Conservation (phyloP, 2,888 invertebrate species). For the Leptopilina drosophilae region DNA sequence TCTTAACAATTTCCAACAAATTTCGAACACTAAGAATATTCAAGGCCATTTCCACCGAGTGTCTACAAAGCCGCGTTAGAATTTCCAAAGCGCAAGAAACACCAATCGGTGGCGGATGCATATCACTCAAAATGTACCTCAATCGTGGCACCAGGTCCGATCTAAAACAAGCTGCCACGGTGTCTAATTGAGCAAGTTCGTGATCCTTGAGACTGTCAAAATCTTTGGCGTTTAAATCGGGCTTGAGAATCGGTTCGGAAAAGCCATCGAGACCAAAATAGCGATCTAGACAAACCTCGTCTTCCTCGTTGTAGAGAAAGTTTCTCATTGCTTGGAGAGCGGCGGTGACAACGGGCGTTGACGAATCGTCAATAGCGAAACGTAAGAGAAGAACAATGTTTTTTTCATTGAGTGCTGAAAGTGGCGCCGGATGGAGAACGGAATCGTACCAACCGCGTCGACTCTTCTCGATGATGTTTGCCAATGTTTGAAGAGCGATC, state of each 20-base stretch:
- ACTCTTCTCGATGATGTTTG: slow-evolving; percentile 86
- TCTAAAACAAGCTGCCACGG: slow-evolving; percentile 85
- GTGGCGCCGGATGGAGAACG: slow-evolving; percentile 84
- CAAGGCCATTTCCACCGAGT: slow-evolving; percentile 84
- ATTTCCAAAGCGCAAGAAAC: slow-evolving; percentile 88
- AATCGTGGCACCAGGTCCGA: slow-evolving; percentile 88
- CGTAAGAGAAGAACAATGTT: slow-evolving; percentile 88
- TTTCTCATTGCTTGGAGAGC: slow-evolving; percentile 86
- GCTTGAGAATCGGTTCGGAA: slow-evolving; percentile 68
- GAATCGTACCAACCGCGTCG: slow-evolving; percentile 87
- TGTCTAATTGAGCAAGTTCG: slow-evolving; percentile 90
- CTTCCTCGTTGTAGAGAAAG: slow-evolving; percentile 86
- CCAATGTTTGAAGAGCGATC: slow-evolving; percentile 87
- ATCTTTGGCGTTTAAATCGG: slow-evolving; percentile 75
- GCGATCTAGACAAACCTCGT: slow-evolving; percentile 87
- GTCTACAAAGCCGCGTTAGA: slow-evolving; percentile 87
- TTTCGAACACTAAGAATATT: slow-evolving; percentile 82
- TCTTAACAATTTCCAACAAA: slow-evolving; percentile 81
- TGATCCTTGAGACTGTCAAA: slow-evolving; percentile 88
- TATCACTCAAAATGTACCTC: slow-evolving; percentile 85
- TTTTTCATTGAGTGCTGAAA: slow-evolving; percentile 81
- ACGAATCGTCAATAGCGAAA: slow-evolving; percentile 91
- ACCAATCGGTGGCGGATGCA: slow-evolving; percentile 85
- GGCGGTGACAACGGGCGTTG: slow-evolving; percentile 85
- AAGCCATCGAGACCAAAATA: slow-evolving; percentile 78